Conservation (phyloP, 2,797 vertebrate species). For the Moxostoma hubbsi region DNA sequence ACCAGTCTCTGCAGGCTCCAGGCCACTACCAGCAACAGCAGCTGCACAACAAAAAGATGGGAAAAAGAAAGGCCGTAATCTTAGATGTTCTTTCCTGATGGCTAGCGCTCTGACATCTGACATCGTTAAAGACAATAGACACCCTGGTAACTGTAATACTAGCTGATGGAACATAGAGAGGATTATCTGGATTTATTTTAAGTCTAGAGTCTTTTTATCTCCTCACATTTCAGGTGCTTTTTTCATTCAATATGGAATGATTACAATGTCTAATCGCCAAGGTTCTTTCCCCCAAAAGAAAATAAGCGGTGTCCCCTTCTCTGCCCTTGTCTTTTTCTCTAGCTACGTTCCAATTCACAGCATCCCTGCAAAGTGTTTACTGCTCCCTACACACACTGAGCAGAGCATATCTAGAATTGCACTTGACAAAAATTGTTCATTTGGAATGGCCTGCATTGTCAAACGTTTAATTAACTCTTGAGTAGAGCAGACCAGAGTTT, state of each 20-base stretch:
- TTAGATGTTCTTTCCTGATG: constrained; percentile 63
- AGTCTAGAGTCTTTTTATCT: constrained; percentile 27
- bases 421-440: no score
- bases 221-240: constrained; percentile 40
- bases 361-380: no score
- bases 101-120: constrained; percentile 57
- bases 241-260: constrained; percentile 21
- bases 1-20: constrained; percentile 72
- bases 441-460: no score
- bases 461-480: no score
- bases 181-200: constrained; percentile 51
- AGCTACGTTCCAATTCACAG: no score
- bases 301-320: not conserved
- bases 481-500: no score
- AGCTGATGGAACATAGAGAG: constrained; percentile 50
- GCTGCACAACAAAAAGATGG: constrained; percentile 57
- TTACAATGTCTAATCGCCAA: not conserved
- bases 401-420: no score
- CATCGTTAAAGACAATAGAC: constrained; percentile 59
- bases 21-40: constrained; percentile 71
- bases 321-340: not conserved
- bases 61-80: constrained; percentile 61
- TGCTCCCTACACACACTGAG: no score
- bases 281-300: no score
- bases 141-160: constrained; percentile 51